Base-by-base conservation (phyloP, 2,888 invertebrate species). In the Sinotaia quadrata region DNA sequence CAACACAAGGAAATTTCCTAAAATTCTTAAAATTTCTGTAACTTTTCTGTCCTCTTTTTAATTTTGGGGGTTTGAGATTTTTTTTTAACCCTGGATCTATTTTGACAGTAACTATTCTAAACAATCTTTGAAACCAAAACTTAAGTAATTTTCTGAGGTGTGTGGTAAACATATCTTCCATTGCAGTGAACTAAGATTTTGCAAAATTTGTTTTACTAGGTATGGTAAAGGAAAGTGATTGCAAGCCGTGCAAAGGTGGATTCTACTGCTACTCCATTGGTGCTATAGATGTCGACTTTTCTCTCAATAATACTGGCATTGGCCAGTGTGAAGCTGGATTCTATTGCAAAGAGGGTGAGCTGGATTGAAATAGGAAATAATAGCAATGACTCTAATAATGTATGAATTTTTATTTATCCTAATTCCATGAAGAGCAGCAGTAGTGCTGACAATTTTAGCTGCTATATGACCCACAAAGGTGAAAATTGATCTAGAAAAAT, bases 271-370 rank as follows among this genome's bases (percentile, higher is more conserved):
- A 79, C 52, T 75, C 73, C 27, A 73, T 78, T 5, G 87, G 84
- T 24, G 84, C 85, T 56, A 78, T 78, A n/a, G 75, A 76, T 56
- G 85, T 84, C 73, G 87, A 86, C 75, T 76, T 74, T 65, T 81
- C 81, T 47, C 71, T 79, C 36, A 85, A 84, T 63, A 77, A 81
- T 63, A 85, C 84, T 21, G 85, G 86, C 29, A 83, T 79, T 24
- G 86, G 79, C 7, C 71, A 71, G 4, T 87, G 87, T 77, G 70
- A 75, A n/a, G 75, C 83, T 31, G 85, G 86, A 8, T 86, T 82
- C 73, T 87, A 84, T 78, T 87, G 87, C 67, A 83, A 85, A 75
- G 68, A 71, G 75, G 86, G 86, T 84, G 72, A 47, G n/a, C n/a
- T n/a, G 44, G 12, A 41, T 12, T 41, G 18, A n/a, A 15, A 41